Evolutionary conservation across 1,140 invertebrate species (phyloP), one percentile per base, ranked within the genome.

Genomic region (Pomacea maculata): DNA sequence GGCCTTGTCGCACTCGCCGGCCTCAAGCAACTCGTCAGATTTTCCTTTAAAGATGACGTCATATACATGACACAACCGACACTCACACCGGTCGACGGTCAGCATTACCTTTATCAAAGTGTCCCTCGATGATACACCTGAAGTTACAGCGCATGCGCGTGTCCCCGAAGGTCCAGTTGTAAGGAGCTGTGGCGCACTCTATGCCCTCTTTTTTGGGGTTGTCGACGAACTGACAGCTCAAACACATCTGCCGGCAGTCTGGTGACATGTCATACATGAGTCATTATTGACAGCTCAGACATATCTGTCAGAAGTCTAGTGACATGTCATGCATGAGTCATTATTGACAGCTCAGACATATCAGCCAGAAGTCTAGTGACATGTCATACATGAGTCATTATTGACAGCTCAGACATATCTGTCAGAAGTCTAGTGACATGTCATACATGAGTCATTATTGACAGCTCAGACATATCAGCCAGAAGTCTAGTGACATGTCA

Each of bases 81-180:
- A 19, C 64, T 65, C 64, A 19, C 3, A 19, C 64, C 25, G 4
- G 17, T 65, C 64, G 6, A 19, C 64, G 2, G 17, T 65, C 17
- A 52, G 67, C 25, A 76, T 29, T 25, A 81, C 80, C 67, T 65
- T 78, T 78, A 61, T 77, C 75, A 70, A 70, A 81, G 55, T 74
- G 73, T 63, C 21, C 67, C 19, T 29, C 25, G 7, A 65, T 73
- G 2, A 67, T 72, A 64, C 80, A 81, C 54, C 70, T 68, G 70
- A 12, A 77, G 25, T 68, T 34, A 73, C 80, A 81, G 57, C 75
- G 65, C 67, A 78, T 77, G 68, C 80, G 76, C 80, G 75, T 77
- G 75, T 81, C 73, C 12, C 80, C 80, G 70, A 25, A 67, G 1
- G 80, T 81, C 80, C 80, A 81, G 68, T 81, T 81, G 21, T 45